Evolutionary conservation across 2,888 invertebrate species (phyloP), one percentile per base, ranked within the genome.

Genomic region (Cerceris ruficornis): DNA sequence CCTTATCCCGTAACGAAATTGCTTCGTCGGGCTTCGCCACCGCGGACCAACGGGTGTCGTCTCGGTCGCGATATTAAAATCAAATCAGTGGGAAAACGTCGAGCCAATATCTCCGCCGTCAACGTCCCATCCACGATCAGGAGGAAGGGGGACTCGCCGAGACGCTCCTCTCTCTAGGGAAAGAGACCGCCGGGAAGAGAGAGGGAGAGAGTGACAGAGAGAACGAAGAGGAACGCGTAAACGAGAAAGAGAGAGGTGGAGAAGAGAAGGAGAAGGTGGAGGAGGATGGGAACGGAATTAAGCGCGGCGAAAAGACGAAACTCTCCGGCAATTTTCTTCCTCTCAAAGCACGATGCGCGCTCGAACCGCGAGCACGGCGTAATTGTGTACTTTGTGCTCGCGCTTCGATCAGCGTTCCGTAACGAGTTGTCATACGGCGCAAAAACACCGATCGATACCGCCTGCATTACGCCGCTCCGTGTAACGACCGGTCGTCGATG

Each of bases 371-470:
- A 74, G 61, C 81, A 72, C 74, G 78, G 76, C 75, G 79, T 86
- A 85, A 85, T 86, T 86, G 86, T 85, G 86, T 85, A 85, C 85
- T 84, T 86, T 86, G 82, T 80, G 80, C 86, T 85, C 66, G 80
- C 80, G 75, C 86, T 88, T 89, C 88, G 88, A 90, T 89, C 88
- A 88, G 84, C 85, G 85, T 83, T 77, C 86, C 82, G 88, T 88
- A 90, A 90, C 90, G 88, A 90, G 90, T 89, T 90, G 89, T 89
- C 90, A 87, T 88, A 89, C 85, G 87, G 81, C 81, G 85, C 82
- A 88, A 89, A 88, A 89, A 89, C 86, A 80, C 77, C 84, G 87
- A 88, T 89, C 89, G 88, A 89, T 89, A 89, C 81, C 81, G 82
- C 77, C 77, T 83, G 77, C 82, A 84, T 83, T 78, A 78, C 81